Evolutionary conservation across 2,113 vertebrate species (phyloP).

Genomic region (Equus quagga): DNA sequence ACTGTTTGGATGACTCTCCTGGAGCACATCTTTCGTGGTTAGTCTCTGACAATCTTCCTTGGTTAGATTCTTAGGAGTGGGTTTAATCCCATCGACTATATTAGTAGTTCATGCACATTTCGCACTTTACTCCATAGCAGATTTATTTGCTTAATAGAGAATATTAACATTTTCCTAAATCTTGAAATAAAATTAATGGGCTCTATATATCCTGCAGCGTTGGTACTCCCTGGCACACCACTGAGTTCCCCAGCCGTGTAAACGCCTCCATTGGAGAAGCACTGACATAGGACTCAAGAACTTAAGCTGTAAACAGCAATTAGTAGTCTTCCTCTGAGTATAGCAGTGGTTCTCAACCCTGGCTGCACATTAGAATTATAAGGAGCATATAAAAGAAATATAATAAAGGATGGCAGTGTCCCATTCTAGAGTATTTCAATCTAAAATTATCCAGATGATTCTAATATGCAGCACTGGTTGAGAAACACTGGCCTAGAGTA

Average conservation of each 20-base stretch:
- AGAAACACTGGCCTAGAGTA: background rate
- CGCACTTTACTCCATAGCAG: background rate
- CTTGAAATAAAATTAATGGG: background rate
- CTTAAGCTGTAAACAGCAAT: background rate
- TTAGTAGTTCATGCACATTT: background rate
- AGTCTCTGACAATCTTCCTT: slow-evolving; percentile 2
- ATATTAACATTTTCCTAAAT: background rate
- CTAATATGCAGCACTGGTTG: background rate
- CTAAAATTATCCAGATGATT: background rate
- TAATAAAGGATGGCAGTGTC: background rate
- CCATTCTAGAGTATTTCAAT: background rate
- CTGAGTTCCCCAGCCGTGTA: no score
- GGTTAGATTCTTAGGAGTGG: background rate
- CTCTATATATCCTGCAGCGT: background rate
- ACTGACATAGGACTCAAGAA: background rate
- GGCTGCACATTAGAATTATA: background rate
- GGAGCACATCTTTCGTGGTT: background rate
- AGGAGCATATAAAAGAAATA: background rate
- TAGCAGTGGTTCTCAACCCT: background rate
- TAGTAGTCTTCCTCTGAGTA: background rate
- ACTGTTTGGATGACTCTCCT: background rate
- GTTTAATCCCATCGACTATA: background rate
- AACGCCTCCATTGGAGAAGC: background rate
- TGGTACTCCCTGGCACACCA: background rate
- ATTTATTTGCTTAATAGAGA: background rate